Evolutionary conservation across 2,113 vertebrate genomes (phyloP), one percentile per base, ranked within the genome.

Genomic region (Trogon surrucura): DNA sequence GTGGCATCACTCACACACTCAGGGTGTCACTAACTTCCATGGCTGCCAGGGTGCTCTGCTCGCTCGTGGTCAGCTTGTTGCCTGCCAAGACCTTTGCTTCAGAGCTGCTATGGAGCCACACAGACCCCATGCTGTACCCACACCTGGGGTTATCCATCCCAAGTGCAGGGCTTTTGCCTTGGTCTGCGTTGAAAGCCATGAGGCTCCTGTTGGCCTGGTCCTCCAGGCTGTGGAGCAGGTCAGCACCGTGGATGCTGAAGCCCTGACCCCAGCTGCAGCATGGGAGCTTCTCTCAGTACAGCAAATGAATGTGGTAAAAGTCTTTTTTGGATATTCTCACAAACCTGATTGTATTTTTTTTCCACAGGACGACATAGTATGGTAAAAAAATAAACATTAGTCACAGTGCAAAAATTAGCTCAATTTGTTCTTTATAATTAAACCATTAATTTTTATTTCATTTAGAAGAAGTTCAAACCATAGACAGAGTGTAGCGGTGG

Each of bases 21-120:
- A 0, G 4, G 16, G 3, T 27, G 71, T 3, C 71, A 27, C 13
- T 85, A 56, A 54, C n/a, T 21, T 60, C 56, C 25, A 5, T 0
- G 2, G 60, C 18, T 19, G 26, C 22, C 7, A 4, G 22, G 19
- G 36, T 62, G 30, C 26, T 18, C 30, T 54, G 11, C 74, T 85
- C 16, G 4, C 34, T 47, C 16, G 0, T 23, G 23, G 11, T 66
- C 81, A 32, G 26, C 45, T 73, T 44, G 22, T 13, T 27, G 19
- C 26, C 20, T 80, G 60, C 54, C 60, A 21, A 66, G 47, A 36
- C 10, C 41, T 78, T 48, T 89, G 32, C 65, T 66, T 60, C 72
- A 47, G 69, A 86, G 23, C 56, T 70, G 45, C 67, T 72, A 1
- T 17, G 5, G 22, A 50, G 60, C n/a, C 25, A 5, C 57, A 25